These are phyloP conservation scores for Ptyas mucosa DNA, from an alignment of 2,113 vertebrate species.

Conservation along the genomic window DNA sequence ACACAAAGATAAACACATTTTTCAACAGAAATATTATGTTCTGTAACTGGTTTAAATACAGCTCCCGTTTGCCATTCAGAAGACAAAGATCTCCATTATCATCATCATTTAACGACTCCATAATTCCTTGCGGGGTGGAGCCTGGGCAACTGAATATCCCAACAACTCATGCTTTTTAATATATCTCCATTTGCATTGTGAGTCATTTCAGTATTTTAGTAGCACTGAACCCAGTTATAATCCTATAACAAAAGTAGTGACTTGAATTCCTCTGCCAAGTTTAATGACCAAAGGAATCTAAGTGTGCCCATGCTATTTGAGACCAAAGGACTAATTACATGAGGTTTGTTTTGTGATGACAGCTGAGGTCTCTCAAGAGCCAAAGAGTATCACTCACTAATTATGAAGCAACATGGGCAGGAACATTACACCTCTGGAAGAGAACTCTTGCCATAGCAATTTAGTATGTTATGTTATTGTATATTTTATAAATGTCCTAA, in stretches of 20 bases:
- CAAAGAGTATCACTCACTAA: background rate
- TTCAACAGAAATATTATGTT: background rate
- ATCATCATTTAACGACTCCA: too few relatives aligned
- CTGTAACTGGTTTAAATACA: background rate
- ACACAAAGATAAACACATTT: background rate
- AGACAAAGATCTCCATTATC: background rate
- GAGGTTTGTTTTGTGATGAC: background rate
- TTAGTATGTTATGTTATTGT: background rate
- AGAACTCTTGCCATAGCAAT: conserved; percentile 8
- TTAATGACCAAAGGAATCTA: background rate
- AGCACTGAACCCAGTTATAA: background rate
- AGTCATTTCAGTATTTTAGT: background rate
- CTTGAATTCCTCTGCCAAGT: background rate
- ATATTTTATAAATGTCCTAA: conserved; percentile 10
- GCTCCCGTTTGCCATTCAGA: background rate
- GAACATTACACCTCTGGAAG: background rate
- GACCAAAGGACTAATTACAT: background rate
- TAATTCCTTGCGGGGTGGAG: too few relatives aligned
- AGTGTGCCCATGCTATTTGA: accelerated
- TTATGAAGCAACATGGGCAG: background rate
- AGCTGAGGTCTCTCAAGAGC: background rate
- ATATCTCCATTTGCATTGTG: accelerated
- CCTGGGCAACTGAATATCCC: background rate
- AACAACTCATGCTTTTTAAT: background rate
- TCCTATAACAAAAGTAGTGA: background rate